Evolutionary conservation across 2,113 vertebrate species (phyloP), one percentile per base, ranked within the genome.

Genomic region (Melanerpes formicivorus): DNA sequence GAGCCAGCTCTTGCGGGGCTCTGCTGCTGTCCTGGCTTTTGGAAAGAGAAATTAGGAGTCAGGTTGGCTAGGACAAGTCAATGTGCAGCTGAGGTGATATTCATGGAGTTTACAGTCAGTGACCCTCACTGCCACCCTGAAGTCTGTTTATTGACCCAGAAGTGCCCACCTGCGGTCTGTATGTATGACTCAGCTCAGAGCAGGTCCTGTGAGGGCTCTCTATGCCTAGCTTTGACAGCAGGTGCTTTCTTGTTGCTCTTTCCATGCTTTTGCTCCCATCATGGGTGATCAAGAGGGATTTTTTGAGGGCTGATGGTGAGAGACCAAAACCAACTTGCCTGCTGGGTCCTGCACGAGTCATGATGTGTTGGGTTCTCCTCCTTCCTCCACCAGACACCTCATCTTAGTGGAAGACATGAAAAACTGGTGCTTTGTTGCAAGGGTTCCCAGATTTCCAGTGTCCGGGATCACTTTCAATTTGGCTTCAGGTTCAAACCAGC

Each of bases 301-400:
- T 82, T 75, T 70, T 85, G 67, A 90, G 76, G 59, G 34, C 25
- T 90, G 40, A 72, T 19, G 7, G 5, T 75, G 62, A 63, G 59
- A 91, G 9, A 59, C 15, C 22, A 72, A 62, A 63, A 54, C 4
- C 46, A 74, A 3, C 60, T 85, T 2, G 0, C 11, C 27, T 5
- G 0, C 48, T 65, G 62, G n/a, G 42, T 81, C 48, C 48, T 72
- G 4, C 0, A 0, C 42, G 23, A 80, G 9, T 0, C 0, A 34
- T 34, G 40, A 66, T 55, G 18, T 10, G 11, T 44, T 82, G 29
- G 19, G n/a, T 27, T 77, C 25, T 67, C 17, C 2, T 4, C 23
- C 14, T 6, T 82, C 52, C 86, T 69, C 62, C 63, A 54, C n/a
- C 1, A 6, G 82, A 64, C 18, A 56, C 3, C 37, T 78, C 1